Percentiles rank a stretch among this genome's conserved stretches.
Evolutionary conservation across 2,113 vertebrate genomes (phyloP).

Genomic region (Percina caprodes): DNA sequence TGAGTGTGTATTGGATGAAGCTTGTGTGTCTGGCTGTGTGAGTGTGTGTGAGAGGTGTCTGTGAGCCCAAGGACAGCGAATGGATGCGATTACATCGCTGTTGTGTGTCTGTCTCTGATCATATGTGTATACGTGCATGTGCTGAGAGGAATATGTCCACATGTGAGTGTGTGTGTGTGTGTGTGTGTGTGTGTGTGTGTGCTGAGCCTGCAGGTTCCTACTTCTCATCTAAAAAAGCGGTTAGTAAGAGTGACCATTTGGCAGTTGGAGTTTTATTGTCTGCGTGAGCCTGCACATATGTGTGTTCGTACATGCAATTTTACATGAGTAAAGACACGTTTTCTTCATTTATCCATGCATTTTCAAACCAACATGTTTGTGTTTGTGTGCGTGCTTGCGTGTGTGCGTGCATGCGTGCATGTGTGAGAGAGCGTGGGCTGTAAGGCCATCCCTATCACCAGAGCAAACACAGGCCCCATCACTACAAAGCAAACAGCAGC

Average conservation of each 20-base stretch:
- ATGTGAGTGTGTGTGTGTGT: slow-evolving; percentile 5
- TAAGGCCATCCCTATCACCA: slow-evolving; percentile 66
- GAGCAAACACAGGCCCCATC: slow-evolving; percentile 73
- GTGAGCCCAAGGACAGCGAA: slow-evolving; percentile 47
- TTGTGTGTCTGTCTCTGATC: slow-evolving; percentile 19
- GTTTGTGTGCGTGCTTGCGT: slow-evolving; percentile 12
- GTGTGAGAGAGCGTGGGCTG: background rate
- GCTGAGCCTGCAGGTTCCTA: slow-evolving; percentile 68
- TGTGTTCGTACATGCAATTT: slow-evolving; percentile 21
- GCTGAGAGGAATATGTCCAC: slow-evolving; percentile 24
- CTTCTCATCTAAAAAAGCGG: slow-evolving; percentile 54
- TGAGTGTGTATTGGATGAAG: slow-evolving; percentile 47
- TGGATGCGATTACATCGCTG: background rate
- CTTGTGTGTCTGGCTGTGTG: slow-evolving; percentile 43
- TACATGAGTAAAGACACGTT: slow-evolving; percentile 38
- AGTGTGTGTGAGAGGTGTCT: slow-evolving; percentile 50
- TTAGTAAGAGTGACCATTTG: slow-evolving; percentile 56
- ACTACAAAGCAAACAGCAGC: slow-evolving; percentile 72
- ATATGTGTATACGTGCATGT: slow-evolving; percentile 43
- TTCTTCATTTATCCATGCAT: slow-evolving; percentile 28
- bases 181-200: slow-evolving; percentile 34
- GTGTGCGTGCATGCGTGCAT: slow-evolving; percentile 12
- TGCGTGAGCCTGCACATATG: background rate
- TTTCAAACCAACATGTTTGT: slow-evolving; percentile 30
- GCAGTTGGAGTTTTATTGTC: slow-evolving; percentile 37